Evolutionary conservation across 2,888 invertebrate species (phyloP).

Genomic region (Chironomus tentans): DNA sequence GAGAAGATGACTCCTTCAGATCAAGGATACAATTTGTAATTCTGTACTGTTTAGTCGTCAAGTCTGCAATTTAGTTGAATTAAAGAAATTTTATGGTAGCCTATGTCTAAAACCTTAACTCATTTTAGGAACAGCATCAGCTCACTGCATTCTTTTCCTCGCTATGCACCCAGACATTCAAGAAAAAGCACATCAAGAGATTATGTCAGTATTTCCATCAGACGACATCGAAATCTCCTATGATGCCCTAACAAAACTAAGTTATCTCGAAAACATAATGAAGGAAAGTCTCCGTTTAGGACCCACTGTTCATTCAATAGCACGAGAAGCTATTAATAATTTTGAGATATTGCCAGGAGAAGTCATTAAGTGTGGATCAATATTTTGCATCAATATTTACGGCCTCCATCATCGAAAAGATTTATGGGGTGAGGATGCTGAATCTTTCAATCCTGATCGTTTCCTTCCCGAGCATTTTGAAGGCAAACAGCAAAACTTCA

Average conservation of each 20-base stretch:
- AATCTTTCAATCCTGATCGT: constrained; percentile 1
- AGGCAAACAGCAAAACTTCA: not conserved
- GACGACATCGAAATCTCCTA: constrained; percentile 34
- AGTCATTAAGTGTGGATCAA: not conserved
- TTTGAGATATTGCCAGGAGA: not conserved
- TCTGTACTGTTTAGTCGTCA: too few species aligned
- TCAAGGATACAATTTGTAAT: too few species aligned
- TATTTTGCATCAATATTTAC: not conserved
- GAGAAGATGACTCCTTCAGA: too few species aligned
- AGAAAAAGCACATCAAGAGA: constrained; percentile 34
- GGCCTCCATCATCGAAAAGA: not conserved
- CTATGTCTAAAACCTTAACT: constrained; percentile 27
- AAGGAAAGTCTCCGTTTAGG: constrained; percentile 38
- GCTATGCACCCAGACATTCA: constrained; percentile 38
- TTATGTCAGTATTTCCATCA: constrained; percentile 28
- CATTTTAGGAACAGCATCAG: constrained; percentile 37
- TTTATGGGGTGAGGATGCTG: constrained; percentile 15
- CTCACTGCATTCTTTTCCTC: constrained; percentile 34
- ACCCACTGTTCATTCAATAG: not conserved
- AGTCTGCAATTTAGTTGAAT: too few species aligned
- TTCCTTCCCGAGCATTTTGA: constrained; percentile 7
- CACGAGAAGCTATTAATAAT: not conserved
- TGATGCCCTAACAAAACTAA: constrained; percentile 35
- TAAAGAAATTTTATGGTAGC: too few species aligned
- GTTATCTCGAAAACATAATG: constrained; percentile 37